Base-by-base conservation (phyloP, 2,888 invertebrate genomes). In the Muschampia plurimacula region DNA sequence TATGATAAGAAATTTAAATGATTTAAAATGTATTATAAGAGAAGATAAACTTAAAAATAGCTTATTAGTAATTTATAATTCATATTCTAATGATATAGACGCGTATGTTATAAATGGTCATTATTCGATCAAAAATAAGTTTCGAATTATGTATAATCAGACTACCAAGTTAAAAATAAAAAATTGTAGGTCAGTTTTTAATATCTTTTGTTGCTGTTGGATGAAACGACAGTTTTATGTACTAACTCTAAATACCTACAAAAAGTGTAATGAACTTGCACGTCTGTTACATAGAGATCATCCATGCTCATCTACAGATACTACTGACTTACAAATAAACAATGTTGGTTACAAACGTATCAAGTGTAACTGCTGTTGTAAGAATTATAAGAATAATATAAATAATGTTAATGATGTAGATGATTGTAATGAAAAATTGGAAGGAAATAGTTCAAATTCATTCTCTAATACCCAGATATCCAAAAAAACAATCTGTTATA, bases 61-160 rank as follows among this genome's bases (percentile, higher is more conserved):
- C 6, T 52, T 52, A 52, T 15, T 52, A 15, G 52, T 52, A n/a
- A n/a, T 52, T 52, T 52, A 52, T 52, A 52, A 52, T 52, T 52
- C 52, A 15, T 52, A 52, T 52, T 52, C 15, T 15, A 55, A 55
- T 7, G 52, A 55, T 2, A 22, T 55, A 22, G 52, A 55, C 15
- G 52, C 52, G 7, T 55, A 55, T 55, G 52, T 55, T 55, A 55
- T 55, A 55, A 55, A 22, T 55, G 15, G 52, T 55, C 2, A 15
- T 8, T 55, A 15, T 55, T 22, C 52, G 15, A 8, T 55, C 8
- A 22, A 12, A 15, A 55, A 55, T 9, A 22, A 2, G 7, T 55
- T 22, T 9, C 15, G 6, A 22, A 55, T 55, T 2, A 55, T 1
- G 52, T 55, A 55, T 9, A 55, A 9, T 6, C 52, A 55, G 22